A percentile compares a stretch with the other conserved stretches of the same genome.
Evolutionary conservation across 2,888 invertebrate species (phyloP).

Genomic region (Tupiocoris notatus): DNA sequence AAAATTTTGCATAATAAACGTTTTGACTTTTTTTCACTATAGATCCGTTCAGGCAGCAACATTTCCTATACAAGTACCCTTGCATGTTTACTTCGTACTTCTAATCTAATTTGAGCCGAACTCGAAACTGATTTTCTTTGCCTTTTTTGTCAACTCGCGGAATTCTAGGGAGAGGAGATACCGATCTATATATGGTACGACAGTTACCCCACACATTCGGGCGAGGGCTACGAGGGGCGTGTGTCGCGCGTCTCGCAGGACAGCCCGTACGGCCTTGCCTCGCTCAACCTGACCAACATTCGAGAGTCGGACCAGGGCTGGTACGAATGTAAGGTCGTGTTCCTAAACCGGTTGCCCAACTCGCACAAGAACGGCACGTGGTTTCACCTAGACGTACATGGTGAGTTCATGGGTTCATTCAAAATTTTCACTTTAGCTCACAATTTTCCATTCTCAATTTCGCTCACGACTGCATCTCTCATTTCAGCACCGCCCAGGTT

Average conservation of each 20-base stretch:
- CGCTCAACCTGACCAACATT: conserved; percentile 93
- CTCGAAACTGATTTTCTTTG: background rate
- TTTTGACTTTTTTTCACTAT: too few relatives aligned
- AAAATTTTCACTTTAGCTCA: too few relatives aligned
- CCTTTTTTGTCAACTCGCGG: background rate
- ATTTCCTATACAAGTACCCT: background rate
- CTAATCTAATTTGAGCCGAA: background rate
- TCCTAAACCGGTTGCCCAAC: conserved; percentile 90
- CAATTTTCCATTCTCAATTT: too few relatives aligned
- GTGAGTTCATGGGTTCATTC: conserved; percentile 53
- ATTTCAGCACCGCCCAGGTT: conserved; percentile 83
- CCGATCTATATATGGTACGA: conserved; percentile 98
- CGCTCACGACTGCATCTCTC: too few relatives aligned
- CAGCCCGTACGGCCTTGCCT: conserved; percentile 86
- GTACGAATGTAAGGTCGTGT: conserved; percentile 93
- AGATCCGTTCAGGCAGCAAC: background rate
- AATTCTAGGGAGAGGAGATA: conserved; percentile 84
- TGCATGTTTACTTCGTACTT: background rate
- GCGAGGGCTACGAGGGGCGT: conserved; percentile 88
- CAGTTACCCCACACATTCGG: conserved; percentile 95
- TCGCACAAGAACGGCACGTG: conserved; percentile 93
- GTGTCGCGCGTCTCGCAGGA: conserved; percentile 85
- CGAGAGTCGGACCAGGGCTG: conserved; percentile 92
- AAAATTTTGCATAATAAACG: too few relatives aligned
- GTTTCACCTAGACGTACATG: conserved; percentile 96